phyloP scores from a whole-genome alignment of 1,140 invertebrate species.

The Caenorhabditis inopinata region DNA sequence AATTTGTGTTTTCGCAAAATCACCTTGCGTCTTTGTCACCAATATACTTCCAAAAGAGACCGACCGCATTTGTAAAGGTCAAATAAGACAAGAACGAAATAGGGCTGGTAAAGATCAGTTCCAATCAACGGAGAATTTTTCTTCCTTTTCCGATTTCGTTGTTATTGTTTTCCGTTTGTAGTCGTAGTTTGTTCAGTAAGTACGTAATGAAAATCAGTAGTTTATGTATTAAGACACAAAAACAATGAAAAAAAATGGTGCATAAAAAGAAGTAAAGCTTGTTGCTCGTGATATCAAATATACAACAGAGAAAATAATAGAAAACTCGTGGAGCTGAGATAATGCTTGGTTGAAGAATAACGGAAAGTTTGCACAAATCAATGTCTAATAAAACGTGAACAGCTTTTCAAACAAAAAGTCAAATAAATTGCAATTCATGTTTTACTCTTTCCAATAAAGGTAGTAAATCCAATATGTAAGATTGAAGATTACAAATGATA shows the following conservation, averaged over 20 bases:
- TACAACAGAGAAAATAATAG: neutral
- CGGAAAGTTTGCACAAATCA: neutral
- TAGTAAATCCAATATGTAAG: constrained; percentile 56
- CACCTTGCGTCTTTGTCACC: too few relatives aligned
- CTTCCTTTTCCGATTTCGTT: neutral
- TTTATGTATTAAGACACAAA: neutral
- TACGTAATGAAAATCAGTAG: too few relatives aligned
- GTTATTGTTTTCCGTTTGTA: neutral
- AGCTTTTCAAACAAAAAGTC: neutral
- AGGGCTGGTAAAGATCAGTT: constrained; percentile 8
- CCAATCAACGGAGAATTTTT: neutral
- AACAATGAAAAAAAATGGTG: neutral
- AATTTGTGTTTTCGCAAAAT: too few relatives aligned
- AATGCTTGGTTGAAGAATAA: neutral
- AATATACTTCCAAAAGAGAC: too few relatives aligned
- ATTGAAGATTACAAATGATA: constrained; percentile 55
- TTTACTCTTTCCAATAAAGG: constrained; percentile 44
- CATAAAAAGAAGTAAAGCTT: neutral
- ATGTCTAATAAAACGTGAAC: too few relatives aligned
- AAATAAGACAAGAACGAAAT: neutral
- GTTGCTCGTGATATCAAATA: neutral
- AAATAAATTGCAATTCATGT: neutral
- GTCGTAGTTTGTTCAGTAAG: neutral
- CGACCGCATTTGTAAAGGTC: too few relatives aligned
- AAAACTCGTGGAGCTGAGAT: constrained; percentile 8